These are phyloP conservation scores for Schrankia costaestrigalis DNA, from an alignment of 2,888 invertebrate species.

Conservation along the genomic window DNA sequence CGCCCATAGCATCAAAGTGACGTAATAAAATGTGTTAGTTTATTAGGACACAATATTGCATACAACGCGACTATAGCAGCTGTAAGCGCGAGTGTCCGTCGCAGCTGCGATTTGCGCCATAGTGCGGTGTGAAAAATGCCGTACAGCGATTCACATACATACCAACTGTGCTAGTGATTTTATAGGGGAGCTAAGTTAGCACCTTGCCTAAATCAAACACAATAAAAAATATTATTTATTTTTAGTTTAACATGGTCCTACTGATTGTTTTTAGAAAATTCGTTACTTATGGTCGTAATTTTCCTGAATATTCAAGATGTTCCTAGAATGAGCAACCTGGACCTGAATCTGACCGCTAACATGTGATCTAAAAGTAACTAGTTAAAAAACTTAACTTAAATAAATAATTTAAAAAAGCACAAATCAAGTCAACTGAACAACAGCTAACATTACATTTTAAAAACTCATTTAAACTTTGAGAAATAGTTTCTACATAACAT, in stretches of 20 bases:
- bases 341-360: too few species aligned
- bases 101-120: conserved; percentile 62
- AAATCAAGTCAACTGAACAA: too few species aligned
- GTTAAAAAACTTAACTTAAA: too few species aligned
- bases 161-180: conserved; percentile 47
- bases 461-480: too few species aligned
- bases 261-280: too few species aligned
- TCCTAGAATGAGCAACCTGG: too few species aligned
- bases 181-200: conserved; percentile 54
- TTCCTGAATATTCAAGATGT: too few species aligned
- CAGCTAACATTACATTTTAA: too few species aligned
- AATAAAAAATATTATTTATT: not conserved
- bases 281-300: conserved; percentile 5
- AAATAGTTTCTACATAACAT: too few species aligned
- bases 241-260: too few species aligned
- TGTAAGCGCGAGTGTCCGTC: conserved; percentile 47
- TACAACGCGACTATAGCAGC: conserved; percentile 55
- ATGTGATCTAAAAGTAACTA: too few species aligned
- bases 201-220: conserved; percentile 50
- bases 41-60: conserved; percentile 79
- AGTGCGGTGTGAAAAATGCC: conserved; percentile 69
- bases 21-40: conserved; percentile 73
- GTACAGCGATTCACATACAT: conserved; percentile 66
- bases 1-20: conserved; percentile 41
- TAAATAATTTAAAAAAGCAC: too few species aligned